Evolutionary conservation across 1,140 invertebrate genomes (phyloP), one percentile per base, ranked within the genome.

Genomic region (Archegozetes longisetosus): DNA sequence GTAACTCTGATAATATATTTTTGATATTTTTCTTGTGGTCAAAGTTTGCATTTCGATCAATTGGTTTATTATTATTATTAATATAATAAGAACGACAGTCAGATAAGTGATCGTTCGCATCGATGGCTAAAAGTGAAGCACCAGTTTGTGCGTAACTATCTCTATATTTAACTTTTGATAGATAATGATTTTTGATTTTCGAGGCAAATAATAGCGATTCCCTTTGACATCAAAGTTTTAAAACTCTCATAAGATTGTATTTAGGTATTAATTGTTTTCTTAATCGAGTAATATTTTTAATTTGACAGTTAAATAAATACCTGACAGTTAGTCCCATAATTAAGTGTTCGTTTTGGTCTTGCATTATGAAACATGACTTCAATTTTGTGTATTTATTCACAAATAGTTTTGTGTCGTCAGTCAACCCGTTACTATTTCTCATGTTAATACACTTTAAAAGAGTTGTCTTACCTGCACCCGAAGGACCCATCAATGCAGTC

Each of bases 301-400:
- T n/a, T n/a, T n/a, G n/a, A n/a, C n/a, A n/a, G n/a, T n/a, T n/a
- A n/a, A n/a, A n/a, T n/a, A n/a, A n/a, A n/a, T n/a, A n/a, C 57
- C 78, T 78, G 3, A 94, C 88, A 0, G 86, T 87, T 9, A 95
- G 75, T 71, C 92, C 85, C 0, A 84, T 86, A 22, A 88, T 77
- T 0, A 95, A 75, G 63, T 87, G 85, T 72, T 94, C 90, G 68
- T 94, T 88, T 71, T 95, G 29, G 3, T 40, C 23, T n/a, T 53
- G 50, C 12, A 46, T 60, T 3, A 60, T 60, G 40, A 60, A 60
- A 1, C 22, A 24, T 9, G 58, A 47, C 23, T 55, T 55, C 13
- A 13, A 12, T 2, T 17, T 14, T 49, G n/a, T 13, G 20, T 12
- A 22, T 6, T 12, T 13, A 49, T 47, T 55, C 3, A 55, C 14